Evolutionary conservation across 35 echinoderm and acorn worm genomes (phyloP).

Genomic region (Heliocidaris tuberculata): DNA sequence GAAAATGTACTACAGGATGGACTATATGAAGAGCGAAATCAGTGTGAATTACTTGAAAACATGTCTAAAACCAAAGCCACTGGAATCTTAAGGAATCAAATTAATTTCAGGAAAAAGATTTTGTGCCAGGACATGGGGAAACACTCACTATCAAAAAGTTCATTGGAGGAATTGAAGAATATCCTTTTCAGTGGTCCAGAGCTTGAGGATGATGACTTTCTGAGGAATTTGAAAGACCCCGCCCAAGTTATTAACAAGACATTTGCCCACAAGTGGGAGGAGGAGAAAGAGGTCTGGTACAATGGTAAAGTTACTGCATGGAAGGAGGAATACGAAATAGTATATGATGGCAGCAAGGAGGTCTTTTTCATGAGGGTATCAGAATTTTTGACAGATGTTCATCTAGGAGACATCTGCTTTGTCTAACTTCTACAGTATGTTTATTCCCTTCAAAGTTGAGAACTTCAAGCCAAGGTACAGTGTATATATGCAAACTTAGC

Average conservation of each 20-base stretch:
- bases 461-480: too few relatives aligned
- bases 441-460: too few relatives aligned
- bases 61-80: background rate
- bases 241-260: background rate
- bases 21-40: background rate
- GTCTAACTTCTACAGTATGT: background rate
- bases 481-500: too few relatives aligned
- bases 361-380: constrained; percentile 11
- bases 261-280: constrained; percentile 24
- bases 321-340: background rate
- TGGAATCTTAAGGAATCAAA: background rate
- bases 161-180: constrained; percentile 2
- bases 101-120: constrained; percentile 27
- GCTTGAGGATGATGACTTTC: background rate
- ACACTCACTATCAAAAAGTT: background rate
- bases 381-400: constrained; percentile 28
- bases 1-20: background rate
- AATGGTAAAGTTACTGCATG: background rate
- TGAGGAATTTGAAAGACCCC: constrained; percentile 12
- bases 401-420: constrained; percentile 26
- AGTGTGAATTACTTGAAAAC: constrained; percentile 11
- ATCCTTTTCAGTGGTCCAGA: constrained; percentile 15
- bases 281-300: constrained; percentile 1
- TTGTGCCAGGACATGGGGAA: background rate
- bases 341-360: background rate